These are phyloP conservation scores for Drosophila micromelanica DNA, from an alignment of 1,140 invertebrate species.

Conservation along the genomic window DNA sequence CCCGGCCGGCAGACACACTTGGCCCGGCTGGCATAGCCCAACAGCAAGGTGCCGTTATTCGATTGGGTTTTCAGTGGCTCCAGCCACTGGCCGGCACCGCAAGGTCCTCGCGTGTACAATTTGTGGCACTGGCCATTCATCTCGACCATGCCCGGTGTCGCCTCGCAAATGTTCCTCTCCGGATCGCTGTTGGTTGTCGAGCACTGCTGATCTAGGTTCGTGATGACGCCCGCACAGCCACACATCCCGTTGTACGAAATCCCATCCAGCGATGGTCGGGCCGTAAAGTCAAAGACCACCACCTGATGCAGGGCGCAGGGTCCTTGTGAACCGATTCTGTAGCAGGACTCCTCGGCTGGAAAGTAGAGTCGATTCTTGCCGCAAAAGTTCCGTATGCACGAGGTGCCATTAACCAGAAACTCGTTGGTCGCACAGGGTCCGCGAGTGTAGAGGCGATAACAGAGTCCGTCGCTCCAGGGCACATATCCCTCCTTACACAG, in stretches of 20 bases:
- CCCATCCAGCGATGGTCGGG: conserved; percentile 90
- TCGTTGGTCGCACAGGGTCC: conserved; percentile 89
- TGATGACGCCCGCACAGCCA: conserved; percentile 86
- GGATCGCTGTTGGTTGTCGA: conserved; percentile 51
- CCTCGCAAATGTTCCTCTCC: conserved; percentile 85
- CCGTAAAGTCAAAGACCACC: conserved; percentile 91
- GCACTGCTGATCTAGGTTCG: conserved; percentile 81
- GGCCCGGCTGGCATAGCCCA: conserved; percentile 81
- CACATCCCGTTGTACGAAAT: conserved; percentile 93
- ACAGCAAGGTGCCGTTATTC: conserved; percentile 53
- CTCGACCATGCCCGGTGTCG: conserved; percentile 86
- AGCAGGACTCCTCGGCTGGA: conserved; percentile 89
- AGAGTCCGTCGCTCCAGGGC: conserved; percentile 88
- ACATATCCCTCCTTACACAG: conserved; percentile 89
- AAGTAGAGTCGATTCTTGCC: conserved; percentile 90
- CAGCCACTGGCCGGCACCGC: conserved; percentile 90
- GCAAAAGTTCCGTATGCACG: conserved; percentile 88
- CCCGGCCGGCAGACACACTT: conserved; percentile 90
- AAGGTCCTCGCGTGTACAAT: conserved; percentile 90
- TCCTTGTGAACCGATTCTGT: conserved; percentile 89
- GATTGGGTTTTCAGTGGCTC: conserved; percentile 83
- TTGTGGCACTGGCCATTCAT: conserved; percentile 89
- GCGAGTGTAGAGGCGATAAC: conserved; percentile 90
- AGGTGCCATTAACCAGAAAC: conserved; percentile 88
- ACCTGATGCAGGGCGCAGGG: conserved; percentile 89